phyloP scores from a whole-genome alignment of 2,797 vertebrate species.

The Rhinichthys osculus region DNA sequence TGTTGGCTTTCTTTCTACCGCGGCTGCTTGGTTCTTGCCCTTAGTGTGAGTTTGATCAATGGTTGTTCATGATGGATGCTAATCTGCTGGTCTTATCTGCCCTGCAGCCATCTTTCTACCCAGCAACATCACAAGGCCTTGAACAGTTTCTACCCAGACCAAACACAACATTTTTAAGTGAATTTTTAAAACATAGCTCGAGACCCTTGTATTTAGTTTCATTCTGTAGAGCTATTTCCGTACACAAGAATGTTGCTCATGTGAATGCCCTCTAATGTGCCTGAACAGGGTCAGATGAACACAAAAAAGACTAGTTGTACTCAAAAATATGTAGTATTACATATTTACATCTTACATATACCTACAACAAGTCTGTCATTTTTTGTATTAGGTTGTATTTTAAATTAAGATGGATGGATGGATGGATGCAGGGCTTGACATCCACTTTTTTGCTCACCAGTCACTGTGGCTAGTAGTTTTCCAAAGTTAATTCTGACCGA shows the following conservation, averaged over 20 bases:
- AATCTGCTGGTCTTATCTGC: conserved; percentile 58
- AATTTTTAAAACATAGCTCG: no score
- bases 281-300: background rate
- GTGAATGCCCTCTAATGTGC: background rate
- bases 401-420: background rate
- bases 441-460: no score
- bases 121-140: conserved; percentile 15
- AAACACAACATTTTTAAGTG: background rate
- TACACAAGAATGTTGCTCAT: background rate
- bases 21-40: conserved; percentile 42
- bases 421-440: background rate
- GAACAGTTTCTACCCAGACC: conserved; percentile 31
- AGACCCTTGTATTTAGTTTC: no score
- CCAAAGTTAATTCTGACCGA: no score
- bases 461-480: no score
- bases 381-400: no score
- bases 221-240: background rate
- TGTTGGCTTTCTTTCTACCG: conserved; percentile 41
- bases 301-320: background rate
- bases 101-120: conserved; percentile 34
- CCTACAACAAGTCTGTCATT: no score
- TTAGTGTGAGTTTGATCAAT: conserved; percentile 53
- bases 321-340: background rate
- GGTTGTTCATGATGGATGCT: conserved; percentile 52
- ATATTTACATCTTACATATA: background rate